phyloP scores from a whole-genome alignment of 2,888 invertebrate species.

The Itoplectis maculator region DNA sequence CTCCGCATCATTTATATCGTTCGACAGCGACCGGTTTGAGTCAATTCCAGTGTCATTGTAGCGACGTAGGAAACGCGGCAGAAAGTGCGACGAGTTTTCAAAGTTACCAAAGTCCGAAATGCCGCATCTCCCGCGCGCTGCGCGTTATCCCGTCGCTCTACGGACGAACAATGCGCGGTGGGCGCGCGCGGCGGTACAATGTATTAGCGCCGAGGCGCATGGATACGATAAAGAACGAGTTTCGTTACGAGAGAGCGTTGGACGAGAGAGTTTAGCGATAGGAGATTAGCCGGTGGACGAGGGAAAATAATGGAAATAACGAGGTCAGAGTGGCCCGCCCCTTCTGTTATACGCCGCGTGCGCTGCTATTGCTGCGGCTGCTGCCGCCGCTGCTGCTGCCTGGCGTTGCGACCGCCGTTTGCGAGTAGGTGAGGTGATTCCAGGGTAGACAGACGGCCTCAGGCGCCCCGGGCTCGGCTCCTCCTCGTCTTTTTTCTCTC shows the following conservation, averaged over 20 bases:
- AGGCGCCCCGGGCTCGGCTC: constrained; percentile 41
- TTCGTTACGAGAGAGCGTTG: constrained; percentile 50
- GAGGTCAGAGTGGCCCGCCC: constrained; percentile 73
- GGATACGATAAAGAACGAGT: constrained; percentile 49
- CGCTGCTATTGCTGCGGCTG: too few species aligned
- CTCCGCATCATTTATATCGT: too few species aligned
- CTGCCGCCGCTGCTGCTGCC: constrained; percentile 67
- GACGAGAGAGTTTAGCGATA: constrained; percentile 63
- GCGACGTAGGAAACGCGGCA: neutral
- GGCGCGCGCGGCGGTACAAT: neutral
- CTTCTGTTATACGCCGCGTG: constrained; percentile 65
- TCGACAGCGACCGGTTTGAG: neutral
- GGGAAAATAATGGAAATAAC: constrained; percentile 78
- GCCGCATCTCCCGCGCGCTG: constrained; percentile 3
- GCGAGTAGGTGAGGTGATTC: constrained; percentile 60
- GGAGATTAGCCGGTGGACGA: constrained; percentile 71
- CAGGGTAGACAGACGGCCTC: constrained; percentile 56
- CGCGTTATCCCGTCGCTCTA: constrained; percentile 34
- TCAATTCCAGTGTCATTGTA: neutral
- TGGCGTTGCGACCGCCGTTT: constrained; percentile 17
- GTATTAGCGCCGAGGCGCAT: constrained; percentile 13
- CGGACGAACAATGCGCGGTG: constrained; percentile 10
- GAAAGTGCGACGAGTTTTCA: constrained; percentile 24
- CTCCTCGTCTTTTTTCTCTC: constrained; percentile 30
- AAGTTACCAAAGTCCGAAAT: constrained; percentile 22